Conservation (phyloP, 2,888 invertebrate species). For the Odontocolon sp. region DNA sequence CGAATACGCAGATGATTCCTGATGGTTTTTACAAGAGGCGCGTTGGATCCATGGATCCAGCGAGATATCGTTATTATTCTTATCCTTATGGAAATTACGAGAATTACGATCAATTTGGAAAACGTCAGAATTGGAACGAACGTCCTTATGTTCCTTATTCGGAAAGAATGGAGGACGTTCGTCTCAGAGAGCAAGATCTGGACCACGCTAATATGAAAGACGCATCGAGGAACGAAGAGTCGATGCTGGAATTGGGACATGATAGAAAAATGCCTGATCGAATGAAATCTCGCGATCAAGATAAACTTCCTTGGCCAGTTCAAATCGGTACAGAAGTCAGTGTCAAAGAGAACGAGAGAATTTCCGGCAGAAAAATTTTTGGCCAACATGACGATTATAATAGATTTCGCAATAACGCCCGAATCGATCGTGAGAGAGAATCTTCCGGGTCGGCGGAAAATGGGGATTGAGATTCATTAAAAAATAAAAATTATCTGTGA, state of each 20-base stretch:
- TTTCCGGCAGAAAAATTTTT: slow-evolving; percentile 75
- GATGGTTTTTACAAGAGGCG: slow-evolving; percentile 67
- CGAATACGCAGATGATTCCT: slow-evolving; percentile 49
- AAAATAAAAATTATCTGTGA: not conserved
- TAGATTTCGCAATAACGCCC: slow-evolving; percentile 64
- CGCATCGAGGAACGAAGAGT: slow-evolving; percentile 56
- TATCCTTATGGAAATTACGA: slow-evolving; percentile 70
- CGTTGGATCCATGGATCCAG: slow-evolving; percentile 67
- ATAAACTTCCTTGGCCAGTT: slow-evolving; percentile 74
- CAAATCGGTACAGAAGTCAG: slow-evolving; percentile 76
- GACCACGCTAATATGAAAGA: slow-evolving; percentile 65
- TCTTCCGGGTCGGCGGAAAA: slow-evolving; percentile 18
- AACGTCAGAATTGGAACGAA: slow-evolving; percentile 70
- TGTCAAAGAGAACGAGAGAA: slow-evolving; percentile 76
- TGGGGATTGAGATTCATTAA: slow-evolving; percentile 20
- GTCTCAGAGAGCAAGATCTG: slow-evolving; percentile 63
- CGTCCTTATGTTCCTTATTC: slow-evolving; percentile 60
- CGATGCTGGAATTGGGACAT: slow-evolving; percentile 47
- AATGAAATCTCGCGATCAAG: slow-evolving; percentile 55
- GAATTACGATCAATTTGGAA: slow-evolving; percentile 68
- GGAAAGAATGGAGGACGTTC: slow-evolving; percentile 63
- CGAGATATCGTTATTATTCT: slow-evolving; percentile 69
- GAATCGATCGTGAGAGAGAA: slow-evolving; percentile 30
- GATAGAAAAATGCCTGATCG: slow-evolving; percentile 52
- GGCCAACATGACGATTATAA: slow-evolving; percentile 73